Evolutionary conservation across 2,797 vertebrate genomes (phyloP).

Genomic region (Vespertilio murinus): DNA sequence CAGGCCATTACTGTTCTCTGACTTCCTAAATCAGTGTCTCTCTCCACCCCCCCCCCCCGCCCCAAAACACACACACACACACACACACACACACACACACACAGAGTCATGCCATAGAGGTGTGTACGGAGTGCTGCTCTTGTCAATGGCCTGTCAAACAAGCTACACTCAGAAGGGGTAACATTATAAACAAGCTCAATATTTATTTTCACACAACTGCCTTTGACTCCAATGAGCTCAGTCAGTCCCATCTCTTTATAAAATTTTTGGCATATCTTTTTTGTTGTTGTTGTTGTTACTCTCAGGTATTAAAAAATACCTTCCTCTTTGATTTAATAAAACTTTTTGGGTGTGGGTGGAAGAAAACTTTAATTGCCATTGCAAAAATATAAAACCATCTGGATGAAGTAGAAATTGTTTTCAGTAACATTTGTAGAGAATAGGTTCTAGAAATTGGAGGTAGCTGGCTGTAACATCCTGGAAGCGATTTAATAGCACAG

Average conservation of each 20-base stretch:
- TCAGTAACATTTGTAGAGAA: conserved; percentile 78
- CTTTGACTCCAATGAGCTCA: background rate
- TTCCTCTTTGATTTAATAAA: conserved; percentile 32
- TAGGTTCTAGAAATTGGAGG: conserved; percentile 69
- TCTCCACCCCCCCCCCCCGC: too few relatives aligned
- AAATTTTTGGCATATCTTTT: background rate
- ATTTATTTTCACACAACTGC: conserved; percentile 14
- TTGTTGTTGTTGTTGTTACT: background rate
- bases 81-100: too few relatives aligned
- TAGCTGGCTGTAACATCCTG: too few relatives aligned
- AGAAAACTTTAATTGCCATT: conserved; percentile 77
- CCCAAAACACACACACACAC: too few relatives aligned
- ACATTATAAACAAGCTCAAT: background rate
- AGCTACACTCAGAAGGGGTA: background rate
- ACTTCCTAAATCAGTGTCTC: background rate
- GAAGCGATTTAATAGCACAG: too few relatives aligned
- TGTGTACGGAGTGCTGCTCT: background rate
- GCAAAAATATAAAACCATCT: conserved; percentile 76
- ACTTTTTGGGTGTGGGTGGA: background rate
- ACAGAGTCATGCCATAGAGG: background rate
- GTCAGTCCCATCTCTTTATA: background rate
- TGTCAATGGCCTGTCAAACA: background rate
- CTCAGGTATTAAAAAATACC: background rate
- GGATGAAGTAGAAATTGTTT: conserved; percentile 81
- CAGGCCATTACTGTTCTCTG: background rate